These are phyloP conservation scores for Bubalus kerabau DNA, from an alignment of 2,113 vertebrate genomes.

Conservation along the genomic window DNA sequence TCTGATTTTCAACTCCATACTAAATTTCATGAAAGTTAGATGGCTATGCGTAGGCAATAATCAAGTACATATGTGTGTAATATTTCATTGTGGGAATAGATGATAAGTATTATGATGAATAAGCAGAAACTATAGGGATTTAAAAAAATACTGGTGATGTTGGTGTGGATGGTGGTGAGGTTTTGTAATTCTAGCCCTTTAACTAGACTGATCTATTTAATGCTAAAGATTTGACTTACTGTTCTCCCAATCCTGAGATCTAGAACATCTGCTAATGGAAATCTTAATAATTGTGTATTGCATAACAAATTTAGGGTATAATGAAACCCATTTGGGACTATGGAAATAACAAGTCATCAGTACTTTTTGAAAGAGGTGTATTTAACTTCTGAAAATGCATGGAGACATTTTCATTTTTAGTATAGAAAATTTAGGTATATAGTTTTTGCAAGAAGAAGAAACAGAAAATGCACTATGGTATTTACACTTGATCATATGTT, in stretches of 20 bases:
- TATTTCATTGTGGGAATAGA: neutral
- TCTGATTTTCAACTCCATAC: neutral
- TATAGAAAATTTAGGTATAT: neutral
- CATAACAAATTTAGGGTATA: neutral
- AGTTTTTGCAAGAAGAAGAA: neutral
- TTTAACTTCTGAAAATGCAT: constrained; percentile 10
- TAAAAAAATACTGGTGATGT: neutral
- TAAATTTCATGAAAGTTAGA: neutral
- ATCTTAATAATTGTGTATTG: neutral
- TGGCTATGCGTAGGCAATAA: neutral
- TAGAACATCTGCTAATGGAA: neutral
- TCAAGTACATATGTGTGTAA: neutral
- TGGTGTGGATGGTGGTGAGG: neutral
- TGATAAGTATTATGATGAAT: neutral
- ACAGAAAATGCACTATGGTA: neutral
- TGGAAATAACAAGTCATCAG: neutral
- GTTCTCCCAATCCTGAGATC: fast-evolving
- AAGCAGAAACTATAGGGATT: neutral
- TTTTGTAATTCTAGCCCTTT: neutral
- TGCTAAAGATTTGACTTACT: neutral
- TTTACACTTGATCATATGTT: constrained; percentile 2
- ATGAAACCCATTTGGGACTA: neutral
- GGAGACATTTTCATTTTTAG: constrained; percentile 35
- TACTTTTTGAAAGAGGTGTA: neutral
- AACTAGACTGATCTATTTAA: neutral